Base-by-base conservation (phyloP, 2,888 invertebrate genomes). In the Watsonalla binaria region DNA sequence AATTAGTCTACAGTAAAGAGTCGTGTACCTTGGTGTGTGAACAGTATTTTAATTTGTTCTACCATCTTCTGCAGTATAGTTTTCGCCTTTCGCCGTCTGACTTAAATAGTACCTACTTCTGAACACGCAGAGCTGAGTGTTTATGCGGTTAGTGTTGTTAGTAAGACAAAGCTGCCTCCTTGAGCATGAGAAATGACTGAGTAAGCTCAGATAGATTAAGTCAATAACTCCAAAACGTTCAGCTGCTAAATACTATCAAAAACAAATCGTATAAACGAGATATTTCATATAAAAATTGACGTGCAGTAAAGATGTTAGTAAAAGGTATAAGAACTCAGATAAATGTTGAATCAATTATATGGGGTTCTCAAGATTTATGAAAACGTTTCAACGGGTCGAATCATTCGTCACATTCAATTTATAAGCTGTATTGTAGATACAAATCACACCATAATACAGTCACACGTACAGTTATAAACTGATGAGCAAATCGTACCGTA, bases 321-420 rank as follows among this genome's bases (percentile, higher is more conserved):
- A 53, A 67, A 78, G 76, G 70, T 68, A 72, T 74, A 57, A 70
- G 60, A 73, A 80, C 67, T 56, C 51, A 66, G 70, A 79, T 80
- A 74, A 76, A 80, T 80, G 74, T 57, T 60, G 66, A 71, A 78
- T 73, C 80, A 77, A 78, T 77, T 77, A 74, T 79, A 76, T 64
- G 57, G 56, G 56, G 58, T 54, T 54, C 56, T 56, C 58, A 54
- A 55, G 65, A 62, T 54, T 61, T 67, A 64, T 62, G 61, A 70
- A 74, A 72, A 66, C 62, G 68, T 71, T 61, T 60, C 72, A 77
- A 80, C 77, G 70, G 68, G 48, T 54, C 63, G 70, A 6, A 13
- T 35, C 15, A 37, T 48, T 13, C 13, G 14, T 35, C 8, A 6
- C 0, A 13, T 11, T 47, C 9, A n/a, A 24, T 47, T 35, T 35